Conservation (phyloP, 2,797 vertebrate genomes). For the Typhlichthys eigenmanni region DNA sequence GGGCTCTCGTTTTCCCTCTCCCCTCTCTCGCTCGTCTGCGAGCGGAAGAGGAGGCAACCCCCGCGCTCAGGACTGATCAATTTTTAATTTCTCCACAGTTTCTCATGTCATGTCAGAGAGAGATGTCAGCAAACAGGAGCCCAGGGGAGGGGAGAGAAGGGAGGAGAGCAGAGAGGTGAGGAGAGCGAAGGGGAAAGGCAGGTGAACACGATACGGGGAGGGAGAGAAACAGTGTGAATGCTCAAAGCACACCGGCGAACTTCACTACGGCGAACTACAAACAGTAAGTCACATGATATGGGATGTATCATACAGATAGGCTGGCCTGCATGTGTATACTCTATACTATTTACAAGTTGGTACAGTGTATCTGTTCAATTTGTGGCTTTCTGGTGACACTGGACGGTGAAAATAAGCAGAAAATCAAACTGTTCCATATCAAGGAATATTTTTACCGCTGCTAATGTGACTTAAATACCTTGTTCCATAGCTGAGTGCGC, state of each 20-base stretch:
- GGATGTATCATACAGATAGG: too few species aligned
- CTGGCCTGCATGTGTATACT: too few species aligned
- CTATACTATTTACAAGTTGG: constrained; percentile 11
- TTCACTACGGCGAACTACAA: too few species aligned
- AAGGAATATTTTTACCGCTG: constrained; percentile 97
- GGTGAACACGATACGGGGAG: constrained; percentile 2
- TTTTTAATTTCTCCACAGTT: constrained; percentile 75
- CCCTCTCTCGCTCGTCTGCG: constrained; percentile 27
- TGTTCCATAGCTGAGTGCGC: constrained; percentile 99
- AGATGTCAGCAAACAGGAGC: constrained; percentile 59
- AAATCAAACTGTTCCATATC: constrained; percentile 98
- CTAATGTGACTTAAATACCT: constrained; percentile 99
- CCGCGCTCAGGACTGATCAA: constrained; percentile 69
- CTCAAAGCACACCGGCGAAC: constrained; percentile 1
- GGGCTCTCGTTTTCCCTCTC: background rate
- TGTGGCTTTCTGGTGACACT: constrained; percentile 77
- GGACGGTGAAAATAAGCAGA: constrained; percentile 92
- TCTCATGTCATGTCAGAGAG: constrained; percentile 68
- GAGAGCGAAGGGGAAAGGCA: background rate
- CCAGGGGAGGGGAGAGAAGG: constrained; percentile 16
- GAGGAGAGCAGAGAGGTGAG: constrained; percentile 14
- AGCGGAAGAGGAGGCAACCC: constrained; percentile 51
- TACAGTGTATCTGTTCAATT: constrained; percentile 37
- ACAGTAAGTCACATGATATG: background rate
- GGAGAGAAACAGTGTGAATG: constrained; percentile 5